Base-by-base conservation (phyloP, 2,888 invertebrate species). In the Panopea generosa region DNA sequence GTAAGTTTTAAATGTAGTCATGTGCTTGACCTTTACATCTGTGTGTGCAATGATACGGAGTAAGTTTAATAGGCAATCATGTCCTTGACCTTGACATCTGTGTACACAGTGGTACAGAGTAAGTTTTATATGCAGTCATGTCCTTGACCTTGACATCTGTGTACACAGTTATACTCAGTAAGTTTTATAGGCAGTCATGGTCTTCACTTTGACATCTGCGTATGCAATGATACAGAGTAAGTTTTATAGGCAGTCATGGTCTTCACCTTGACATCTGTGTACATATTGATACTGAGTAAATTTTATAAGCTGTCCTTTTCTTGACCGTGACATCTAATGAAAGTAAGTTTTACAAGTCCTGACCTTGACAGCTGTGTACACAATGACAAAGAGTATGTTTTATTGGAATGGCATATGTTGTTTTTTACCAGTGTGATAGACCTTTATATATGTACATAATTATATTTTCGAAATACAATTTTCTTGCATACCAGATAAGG, bases 11-110 rank as follows among this genome's bases (percentile, higher is more conserved):
- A 11, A 33, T 33, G 11, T 33, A 4, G 33, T n/a, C 33, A 33
- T 33, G 97, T 99, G 83, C 94, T 99, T 84, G 99, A 99, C 92
- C 94, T 99, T 84, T 98, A 99, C 93, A 95, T 95, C 2, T 99
- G 98, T 93, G 97, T 99, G 49, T 95, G 98, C 89, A 97, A 97
- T 90, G 98, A 98, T 93, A 97, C 97, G 77, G 98, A 99, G 97
- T 98, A 94, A 95, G 96, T 95, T 18, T n/a, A n/a, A n/a, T n/a
- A n/a, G n/a, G n/a, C n/a, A n/a, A 33, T 33, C 33, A 33, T 33
- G 97, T 99, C 83, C 94, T 99, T 84, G 99, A 99, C 92, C 94
- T 99, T 84, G 98, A 99, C 93, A 95, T 95, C 2, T 99, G 98
- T 93, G 97, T 99, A 49, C 95, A 98, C 89, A 97, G 97, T 90